Evolutionary conservation across 2,113 vertebrate species (phyloP).

Genomic region (Pseudonaja textilis): DNA sequence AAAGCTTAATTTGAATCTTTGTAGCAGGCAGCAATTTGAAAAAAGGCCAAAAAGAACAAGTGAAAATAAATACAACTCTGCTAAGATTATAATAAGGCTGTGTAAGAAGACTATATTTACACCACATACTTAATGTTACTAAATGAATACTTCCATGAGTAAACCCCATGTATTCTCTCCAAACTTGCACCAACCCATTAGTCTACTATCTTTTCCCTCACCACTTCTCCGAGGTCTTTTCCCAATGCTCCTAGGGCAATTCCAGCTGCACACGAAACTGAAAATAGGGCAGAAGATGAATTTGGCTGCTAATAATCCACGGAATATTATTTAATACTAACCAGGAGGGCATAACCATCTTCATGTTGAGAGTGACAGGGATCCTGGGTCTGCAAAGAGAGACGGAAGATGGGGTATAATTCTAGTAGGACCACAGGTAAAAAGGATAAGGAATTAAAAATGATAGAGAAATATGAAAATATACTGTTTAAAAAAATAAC

Average conservation of each 20-base stretch:
- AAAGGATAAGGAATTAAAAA: not conserved
- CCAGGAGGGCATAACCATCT: constrained; percentile 93
- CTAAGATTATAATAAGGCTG: not conserved
- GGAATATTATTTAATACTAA: constrained; percentile 67
- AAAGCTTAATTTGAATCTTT: not conserved
- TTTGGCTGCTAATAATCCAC: not conserved
- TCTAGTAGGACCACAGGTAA: not conserved
- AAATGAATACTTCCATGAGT: not conserved
- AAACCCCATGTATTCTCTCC: not conserved
- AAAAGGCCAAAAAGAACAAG: not conserved
- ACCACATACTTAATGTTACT: not conserved
- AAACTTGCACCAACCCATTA: not conserved
- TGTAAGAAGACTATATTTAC: not conserved
- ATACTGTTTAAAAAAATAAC: not conserved
- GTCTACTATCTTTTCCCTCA: not conserved
- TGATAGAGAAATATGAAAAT: not conserved
- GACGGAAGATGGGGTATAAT: not conserved
- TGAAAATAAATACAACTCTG: not conserved
- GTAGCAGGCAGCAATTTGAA: not conserved
- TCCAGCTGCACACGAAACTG: not conserved
- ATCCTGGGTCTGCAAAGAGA: constrained; percentile 81
- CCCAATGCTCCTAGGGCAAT: not conserved
- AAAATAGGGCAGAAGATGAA: not conserved
- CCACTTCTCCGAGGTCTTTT: not conserved
- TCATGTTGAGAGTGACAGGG: constrained; percentile 95